These are phyloP conservation scores for Rotaria socialis DNA, from an alignment of 2,888 invertebrate species.

Conservation along the genomic window DNA sequence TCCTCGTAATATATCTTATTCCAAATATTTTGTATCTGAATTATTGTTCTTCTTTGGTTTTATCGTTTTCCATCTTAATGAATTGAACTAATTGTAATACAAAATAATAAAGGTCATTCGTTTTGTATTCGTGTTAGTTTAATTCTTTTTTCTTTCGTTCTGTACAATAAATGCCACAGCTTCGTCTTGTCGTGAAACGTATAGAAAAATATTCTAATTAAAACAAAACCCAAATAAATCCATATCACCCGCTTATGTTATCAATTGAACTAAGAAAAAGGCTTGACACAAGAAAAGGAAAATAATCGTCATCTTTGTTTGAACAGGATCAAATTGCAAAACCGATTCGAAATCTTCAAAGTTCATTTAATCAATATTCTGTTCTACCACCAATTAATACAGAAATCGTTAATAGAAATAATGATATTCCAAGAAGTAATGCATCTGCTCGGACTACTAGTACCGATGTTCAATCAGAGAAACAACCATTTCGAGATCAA, in stretches of 20 bases:
- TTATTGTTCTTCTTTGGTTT: not conserved
- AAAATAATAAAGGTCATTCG: not conserved
- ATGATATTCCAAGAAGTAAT: no score
- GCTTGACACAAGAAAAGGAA: no score
- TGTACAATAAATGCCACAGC: no score
- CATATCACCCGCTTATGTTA: not conserved
- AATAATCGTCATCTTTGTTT: not conserved
- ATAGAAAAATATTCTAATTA: no score
- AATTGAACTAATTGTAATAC: no score
- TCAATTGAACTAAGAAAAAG: not conserved
- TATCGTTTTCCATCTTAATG: not conserved
- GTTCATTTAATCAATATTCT: slow-evolving; percentile 38
- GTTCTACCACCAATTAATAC: slow-evolving; percentile 44
- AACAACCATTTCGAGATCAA: not conserved
- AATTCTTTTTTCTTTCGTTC: not conserved
- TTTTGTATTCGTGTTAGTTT: not conserved
- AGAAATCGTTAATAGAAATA: not conserved
- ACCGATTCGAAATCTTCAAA: not conserved
- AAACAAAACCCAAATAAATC: no score
- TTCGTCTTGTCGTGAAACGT: no score
- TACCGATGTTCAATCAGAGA: not conserved
- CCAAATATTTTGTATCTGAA: not conserved
- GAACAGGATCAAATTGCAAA: not conserved
- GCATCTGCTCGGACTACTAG: not conserved
- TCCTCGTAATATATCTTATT: not conserved